phyloP scores from a whole-genome alignment of 2,888 invertebrate species.

The Scaptodrosophila latifasciaeformis region DNA sequence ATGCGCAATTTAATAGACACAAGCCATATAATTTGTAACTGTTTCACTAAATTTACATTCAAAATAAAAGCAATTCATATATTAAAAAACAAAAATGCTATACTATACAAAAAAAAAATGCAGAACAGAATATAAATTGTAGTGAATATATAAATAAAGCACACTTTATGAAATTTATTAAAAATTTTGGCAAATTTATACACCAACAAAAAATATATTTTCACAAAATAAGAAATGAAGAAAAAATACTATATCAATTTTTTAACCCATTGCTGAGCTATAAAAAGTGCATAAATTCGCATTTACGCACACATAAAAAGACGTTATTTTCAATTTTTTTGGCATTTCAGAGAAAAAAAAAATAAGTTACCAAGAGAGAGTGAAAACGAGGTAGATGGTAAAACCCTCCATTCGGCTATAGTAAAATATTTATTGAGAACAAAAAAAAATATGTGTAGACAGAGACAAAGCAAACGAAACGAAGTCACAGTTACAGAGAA shows the following conservation, averaged over 20 bases:
- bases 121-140: constrained; percentile 1
- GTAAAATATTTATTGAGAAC: constrained; percentile 35
- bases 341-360: background rate
- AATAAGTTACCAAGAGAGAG: background rate
- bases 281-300: constrained; percentile 60
- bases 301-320: constrained; percentile 25
- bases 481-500: too few relatives aligned
- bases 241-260: constrained; percentile 22
- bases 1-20: constrained; percentile 56
- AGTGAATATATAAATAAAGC: constrained; percentile 19
- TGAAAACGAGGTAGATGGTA: too few relatives aligned
- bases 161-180: constrained; percentile 54
- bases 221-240: background rate
- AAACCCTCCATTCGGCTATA: constrained; percentile 8
- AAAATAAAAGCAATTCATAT: too few relatives aligned
- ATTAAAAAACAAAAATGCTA: constrained; percentile 48
- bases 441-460: background rate
- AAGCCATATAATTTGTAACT: constrained; percentile 35
- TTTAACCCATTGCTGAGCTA: constrained; percentile 38
- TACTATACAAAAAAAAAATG: constrained; percentile 3
- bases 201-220: constrained; percentile 10
- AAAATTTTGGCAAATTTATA: constrained; percentile 50
- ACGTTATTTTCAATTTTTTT: background rate
- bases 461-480: constrained; percentile 35
- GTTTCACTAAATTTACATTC: too few relatives aligned